These are phyloP conservation scores for Neoascia interrupta DNA, from an alignment of 2,888 invertebrate genomes.

Conservation along the genomic window DNA sequence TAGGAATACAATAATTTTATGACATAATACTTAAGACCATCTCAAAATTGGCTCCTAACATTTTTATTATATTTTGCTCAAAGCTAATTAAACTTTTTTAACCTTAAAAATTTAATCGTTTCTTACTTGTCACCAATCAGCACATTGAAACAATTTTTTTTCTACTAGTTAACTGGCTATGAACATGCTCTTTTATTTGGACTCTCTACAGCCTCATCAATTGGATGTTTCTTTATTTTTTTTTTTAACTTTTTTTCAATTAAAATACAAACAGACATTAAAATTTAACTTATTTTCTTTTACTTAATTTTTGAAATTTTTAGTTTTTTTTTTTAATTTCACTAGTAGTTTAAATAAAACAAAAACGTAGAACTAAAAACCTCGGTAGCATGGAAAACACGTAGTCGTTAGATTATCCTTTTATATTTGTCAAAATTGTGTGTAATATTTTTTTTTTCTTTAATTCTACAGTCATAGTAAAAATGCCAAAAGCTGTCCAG, in stretches of 20 bases:
- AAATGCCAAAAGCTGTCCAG: conserved; percentile 31
- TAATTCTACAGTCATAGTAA: conserved; percentile 46
- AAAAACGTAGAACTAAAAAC: conserved; percentile 9
- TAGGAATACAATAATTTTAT: too few species aligned
- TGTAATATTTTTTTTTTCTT: neutral
- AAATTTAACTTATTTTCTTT: too few species aligned
- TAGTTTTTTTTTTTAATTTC: conserved; percentile 8
- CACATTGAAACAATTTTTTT: conserved; percentile 4
- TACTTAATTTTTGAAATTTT: conserved; percentile 13
- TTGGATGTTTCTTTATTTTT: too few species aligned
- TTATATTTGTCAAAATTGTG: neutral
- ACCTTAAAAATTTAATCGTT: too few species aligned
- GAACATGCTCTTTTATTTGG: conserved; percentile 59
- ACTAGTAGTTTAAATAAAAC: conserved; percentile 16
- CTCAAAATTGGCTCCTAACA: too few species aligned
- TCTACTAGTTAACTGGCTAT: conserved; percentile 56
- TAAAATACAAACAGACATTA: too few species aligned
- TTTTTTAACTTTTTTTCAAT: conserved; percentile 31
- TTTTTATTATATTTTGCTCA: too few species aligned
- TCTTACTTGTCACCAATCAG: neutral
- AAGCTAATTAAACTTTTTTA: too few species aligned
- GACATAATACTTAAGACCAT: too few species aligned
- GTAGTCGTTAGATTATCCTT: conserved; percentile 5
- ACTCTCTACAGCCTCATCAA: conserved; percentile 49
- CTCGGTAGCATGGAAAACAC: conserved; percentile 23